These are phyloP conservation scores for Neomonachus schauinslandi DNA, from an alignment of 2,113 vertebrate genomes.

Conservation along the genomic window DNA sequence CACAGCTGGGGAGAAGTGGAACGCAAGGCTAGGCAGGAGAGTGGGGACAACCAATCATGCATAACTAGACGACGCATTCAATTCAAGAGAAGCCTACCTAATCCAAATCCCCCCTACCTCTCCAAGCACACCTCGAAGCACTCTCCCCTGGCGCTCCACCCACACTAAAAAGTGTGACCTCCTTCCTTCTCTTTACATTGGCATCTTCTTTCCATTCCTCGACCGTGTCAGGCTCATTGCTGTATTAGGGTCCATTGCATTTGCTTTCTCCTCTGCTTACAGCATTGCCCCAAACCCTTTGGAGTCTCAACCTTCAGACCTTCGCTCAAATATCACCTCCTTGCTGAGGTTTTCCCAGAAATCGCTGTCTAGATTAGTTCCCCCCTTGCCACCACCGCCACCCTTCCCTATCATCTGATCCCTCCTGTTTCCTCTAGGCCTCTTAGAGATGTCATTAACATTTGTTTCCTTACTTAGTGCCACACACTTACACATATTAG, in stretches of 20 bases:
- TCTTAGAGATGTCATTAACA: not conserved
- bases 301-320: not conserved
- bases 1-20: not conserved
- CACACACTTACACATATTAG: not conserved
- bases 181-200: too few relatives aligned
- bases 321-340: not conserved
- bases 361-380: not conserved
- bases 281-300: not conserved
- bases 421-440: not conserved
- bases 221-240: not conserved
- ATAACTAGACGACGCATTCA: not conserved
- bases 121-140: not conserved
- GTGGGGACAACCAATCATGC: not conserved
- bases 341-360: not conserved
- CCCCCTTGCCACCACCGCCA: not conserved
- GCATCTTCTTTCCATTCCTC: not conserved
- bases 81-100: not conserved
- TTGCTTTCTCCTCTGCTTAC: slow-evolving; percentile 19
- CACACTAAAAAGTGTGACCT: too few relatives aligned
- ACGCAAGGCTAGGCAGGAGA: not conserved
- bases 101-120: not conserved
- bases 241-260: not conserved
- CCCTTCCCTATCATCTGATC: not conserved
- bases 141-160: not conserved
- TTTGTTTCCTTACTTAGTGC: slow-evolving; percentile 1